A percentile compares a stretch with the other conserved stretches of the same genome.
These are phyloP conservation scores for Caenorhabditis auriculariae DNA, from an alignment of 2,888 invertebrate species.

Conservation along the genomic window DNA sequence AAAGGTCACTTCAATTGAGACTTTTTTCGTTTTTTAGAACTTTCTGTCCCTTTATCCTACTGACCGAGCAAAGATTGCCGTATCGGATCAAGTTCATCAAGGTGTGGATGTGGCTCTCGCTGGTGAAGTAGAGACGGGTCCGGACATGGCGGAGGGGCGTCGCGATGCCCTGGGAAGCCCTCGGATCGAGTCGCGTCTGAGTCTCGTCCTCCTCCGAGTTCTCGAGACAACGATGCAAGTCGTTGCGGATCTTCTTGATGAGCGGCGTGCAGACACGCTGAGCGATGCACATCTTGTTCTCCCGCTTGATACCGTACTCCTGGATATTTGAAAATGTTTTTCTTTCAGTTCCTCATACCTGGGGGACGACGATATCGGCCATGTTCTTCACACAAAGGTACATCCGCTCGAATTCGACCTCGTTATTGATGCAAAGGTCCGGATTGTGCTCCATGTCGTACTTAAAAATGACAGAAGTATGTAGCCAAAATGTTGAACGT, in stretches of 20 bases:
- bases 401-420: constrained; percentile 67
- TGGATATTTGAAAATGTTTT: constrained; percentile 62
- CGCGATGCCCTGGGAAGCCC: constrained; percentile 80
- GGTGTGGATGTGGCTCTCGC: constrained; percentile 98
- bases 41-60: constrained; percentile 6
- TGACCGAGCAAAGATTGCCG: constrained; percentile 55
- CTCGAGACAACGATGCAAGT: constrained; percentile 73
- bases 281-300: constrained; percentile 93
- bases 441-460: constrained; percentile 93
- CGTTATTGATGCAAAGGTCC: constrained; percentile 70
- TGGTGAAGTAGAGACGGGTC: constrained; percentile 97
- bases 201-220: constrained; percentile 83
- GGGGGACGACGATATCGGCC: constrained; percentile 97
- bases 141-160: constrained; percentile 96
- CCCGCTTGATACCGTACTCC: constrained; percentile 93
- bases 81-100: constrained; percentile 85
- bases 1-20: too few species aligned
- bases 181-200: constrained; percentile 91
- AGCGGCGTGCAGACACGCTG: constrained; percentile 96
- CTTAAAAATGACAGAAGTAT: constrained; percentile 10
- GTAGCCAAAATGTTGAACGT: not conserved
- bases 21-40: not conserved
- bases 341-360: constrained; percentile 70
- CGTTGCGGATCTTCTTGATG: constrained; percentile 74
- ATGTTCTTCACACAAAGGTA: constrained; percentile 94